These are phyloP conservation scores for Epirrhoe alternata DNA, from an alignment of 2,888 invertebrate species.

Conservation along the genomic window DNA sequence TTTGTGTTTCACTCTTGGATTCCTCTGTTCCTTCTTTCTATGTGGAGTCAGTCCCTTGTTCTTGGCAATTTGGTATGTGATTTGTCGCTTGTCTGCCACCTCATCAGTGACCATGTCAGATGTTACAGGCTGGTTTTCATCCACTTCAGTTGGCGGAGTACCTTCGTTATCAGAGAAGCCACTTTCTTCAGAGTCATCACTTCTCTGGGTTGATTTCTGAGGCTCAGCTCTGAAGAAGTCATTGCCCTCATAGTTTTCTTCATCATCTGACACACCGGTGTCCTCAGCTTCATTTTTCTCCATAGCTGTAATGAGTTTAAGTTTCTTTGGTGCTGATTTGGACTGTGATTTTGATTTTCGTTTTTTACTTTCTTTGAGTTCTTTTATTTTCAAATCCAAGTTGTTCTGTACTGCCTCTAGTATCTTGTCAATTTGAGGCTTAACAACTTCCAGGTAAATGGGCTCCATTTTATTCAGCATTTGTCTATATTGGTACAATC, in stretches of 20 bases:
- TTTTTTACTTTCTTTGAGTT: slow-evolving; percentile 58
- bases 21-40: slow-evolving; percentile 95
- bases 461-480: slow-evolving; percentile 90
- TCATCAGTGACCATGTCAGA: slow-evolving; percentile 61
- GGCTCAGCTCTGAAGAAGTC: slow-evolving; percentile 60
- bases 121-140: slow-evolving; percentile 67
- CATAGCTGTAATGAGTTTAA: slow-evolving; percentile 71
- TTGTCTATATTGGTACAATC: slow-evolving; percentile 92
- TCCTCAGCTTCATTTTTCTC: slow-evolving; percentile 77
- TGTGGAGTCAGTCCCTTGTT: slow-evolving; percentile 97
- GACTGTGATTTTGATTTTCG: slow-evolving; percentile 60
- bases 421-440: slow-evolving; percentile 88
- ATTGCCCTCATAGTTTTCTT: slow-evolving; percentile 74
- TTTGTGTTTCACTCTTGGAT: slow-evolving; percentile 97
- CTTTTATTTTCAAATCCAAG: slow-evolving; percentile 62
- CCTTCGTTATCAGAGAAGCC: slow-evolving; percentile 76
- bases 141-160: slow-evolving; percentile 60
- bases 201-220: slow-evolving; percentile 47
- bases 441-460: slow-evolving; percentile 87
- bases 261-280: slow-evolving; percentile 76
- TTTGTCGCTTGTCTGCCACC: slow-evolving; percentile 89
- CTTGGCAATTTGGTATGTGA: slow-evolving; percentile 97
- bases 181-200: slow-evolving; percentile 75
- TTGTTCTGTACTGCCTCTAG: slow-evolving; percentile 82
- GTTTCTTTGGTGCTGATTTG: slow-evolving; percentile 66